Conservation (phyloP, 2,888 invertebrate species). For the Protodeltote pygarga region DNA sequence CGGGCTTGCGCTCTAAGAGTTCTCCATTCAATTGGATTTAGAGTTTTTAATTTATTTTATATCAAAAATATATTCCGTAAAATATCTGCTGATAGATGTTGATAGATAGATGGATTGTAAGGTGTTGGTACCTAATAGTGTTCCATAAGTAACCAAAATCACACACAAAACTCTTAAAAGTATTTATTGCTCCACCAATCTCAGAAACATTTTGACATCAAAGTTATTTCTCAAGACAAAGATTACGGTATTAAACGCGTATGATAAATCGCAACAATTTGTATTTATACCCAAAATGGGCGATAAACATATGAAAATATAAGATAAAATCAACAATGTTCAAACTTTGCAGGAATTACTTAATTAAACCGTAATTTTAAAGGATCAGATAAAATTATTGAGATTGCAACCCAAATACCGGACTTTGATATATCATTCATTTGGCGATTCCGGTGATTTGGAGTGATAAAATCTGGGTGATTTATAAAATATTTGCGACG, state of each 20-base stretch:
- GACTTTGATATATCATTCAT: constrained; percentile 81
- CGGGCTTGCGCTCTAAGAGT: too few relatives aligned
- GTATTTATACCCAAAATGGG: constrained; percentile 54
- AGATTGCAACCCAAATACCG: constrained; percentile 75
- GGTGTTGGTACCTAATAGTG: too few relatives aligned
- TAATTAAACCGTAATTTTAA: constrained; percentile 67
- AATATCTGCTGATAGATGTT: not conserved
- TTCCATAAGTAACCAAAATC: too few relatives aligned
- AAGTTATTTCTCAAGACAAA: constrained; percentile 44
- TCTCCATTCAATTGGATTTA: too few relatives aligned
- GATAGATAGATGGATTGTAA: not conserved
- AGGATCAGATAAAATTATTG: constrained; percentile 75
- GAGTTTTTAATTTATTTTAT: too few relatives aligned
- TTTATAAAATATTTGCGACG: constrained; percentile 71
- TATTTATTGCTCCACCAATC: too few relatives aligned
- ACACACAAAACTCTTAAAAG: too few relatives aligned
- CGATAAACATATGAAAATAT: constrained; percentile 31
- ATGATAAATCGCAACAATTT: constrained; percentile 64
- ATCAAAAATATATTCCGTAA: too few relatives aligned
- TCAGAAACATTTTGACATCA: constrained; percentile 40
- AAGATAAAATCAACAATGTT: constrained; percentile 55
- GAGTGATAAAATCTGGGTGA: constrained; percentile 66
- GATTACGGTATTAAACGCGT: constrained; percentile 60
- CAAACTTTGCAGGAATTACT: constrained; percentile 61
- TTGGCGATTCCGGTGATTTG: constrained; percentile 44